These are phyloP conservation scores for Dendrolimus houi DNA, from an alignment of 2,888 invertebrate genomes.

Conservation along the genomic window DNA sequence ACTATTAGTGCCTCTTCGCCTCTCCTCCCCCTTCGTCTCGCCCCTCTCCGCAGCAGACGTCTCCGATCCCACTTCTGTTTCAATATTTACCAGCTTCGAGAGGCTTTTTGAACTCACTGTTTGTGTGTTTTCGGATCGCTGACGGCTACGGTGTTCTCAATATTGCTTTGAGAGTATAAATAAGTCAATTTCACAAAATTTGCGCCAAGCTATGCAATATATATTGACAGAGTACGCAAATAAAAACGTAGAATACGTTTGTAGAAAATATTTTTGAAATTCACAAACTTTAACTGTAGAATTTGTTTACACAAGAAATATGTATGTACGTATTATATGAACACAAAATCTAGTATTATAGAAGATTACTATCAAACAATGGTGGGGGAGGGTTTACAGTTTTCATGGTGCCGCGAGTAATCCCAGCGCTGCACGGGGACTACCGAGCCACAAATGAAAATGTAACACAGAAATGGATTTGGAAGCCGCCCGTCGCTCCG, in stretches of 20 bases:
- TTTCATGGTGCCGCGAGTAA: constrained; percentile 53
- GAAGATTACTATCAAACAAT: constrained; percentile 40
- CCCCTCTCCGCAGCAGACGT: constrained; percentile 46
- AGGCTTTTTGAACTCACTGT: constrained; percentile 74
- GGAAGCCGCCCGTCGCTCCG: constrained; percentile 76
- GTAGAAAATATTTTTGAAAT: constrained; percentile 25
- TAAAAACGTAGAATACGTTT: constrained; percentile 32
- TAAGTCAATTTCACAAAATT: constrained; percentile 61
- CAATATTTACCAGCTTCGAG: constrained; percentile 75
- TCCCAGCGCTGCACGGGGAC: constrained; percentile 49
- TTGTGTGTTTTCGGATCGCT: constrained; percentile 75
- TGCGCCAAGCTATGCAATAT: constrained; percentile 42
- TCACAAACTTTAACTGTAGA: background rate
- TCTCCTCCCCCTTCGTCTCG: constrained; percentile 15
- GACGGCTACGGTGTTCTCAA: constrained; percentile 60
- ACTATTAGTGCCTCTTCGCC: constrained; percentile 55
- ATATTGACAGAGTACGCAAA: constrained; percentile 54
- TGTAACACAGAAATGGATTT: constrained; percentile 77
- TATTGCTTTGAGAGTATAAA: constrained; percentile 70
- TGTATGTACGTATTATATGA: background rate
- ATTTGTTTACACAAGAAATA: too few species aligned
- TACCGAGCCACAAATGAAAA: constrained; percentile 73
- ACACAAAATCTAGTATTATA: background rate
- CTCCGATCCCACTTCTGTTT: constrained; percentile 73
- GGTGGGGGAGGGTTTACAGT: constrained; percentile 39